phyloP scores from a whole-genome alignment of 2,888 invertebrate species.

The Ypsolopha scabrella region DNA sequence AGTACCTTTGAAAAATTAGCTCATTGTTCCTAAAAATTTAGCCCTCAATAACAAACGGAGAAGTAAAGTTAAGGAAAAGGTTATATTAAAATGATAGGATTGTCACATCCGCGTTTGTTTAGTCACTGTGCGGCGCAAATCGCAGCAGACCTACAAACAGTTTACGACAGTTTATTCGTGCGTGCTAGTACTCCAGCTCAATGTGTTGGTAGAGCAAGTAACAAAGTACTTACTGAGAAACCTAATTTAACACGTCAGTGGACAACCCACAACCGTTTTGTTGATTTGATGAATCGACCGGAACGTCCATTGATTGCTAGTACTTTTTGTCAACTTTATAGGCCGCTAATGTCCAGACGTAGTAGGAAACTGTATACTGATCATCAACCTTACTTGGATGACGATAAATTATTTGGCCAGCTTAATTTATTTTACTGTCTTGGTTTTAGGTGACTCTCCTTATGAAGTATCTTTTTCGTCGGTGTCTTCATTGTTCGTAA shows the following conservation, averaged over 20 bases:
- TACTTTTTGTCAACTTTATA: not conserved
- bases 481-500: too few species aligned
- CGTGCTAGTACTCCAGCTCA: too few species aligned
- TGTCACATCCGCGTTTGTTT: constrained; percentile 1
- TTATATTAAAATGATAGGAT: not conserved
- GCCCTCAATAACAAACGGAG: too few species aligned
- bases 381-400: too few species aligned
- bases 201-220: not conserved
- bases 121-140: constrained; percentile 1
- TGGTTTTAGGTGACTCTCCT: too few species aligned
- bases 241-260: constrained; percentile 47
- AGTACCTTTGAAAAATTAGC: too few species aligned
- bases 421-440: too few species aligned
- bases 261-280: constrained; percentile 5
- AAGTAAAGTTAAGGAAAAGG: too few species aligned
- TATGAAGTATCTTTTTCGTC: too few species aligned
- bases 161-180: too few species aligned
- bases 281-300: constrained; percentile 15
- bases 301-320: constrained; percentile 25
- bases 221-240: constrained; percentile 4
- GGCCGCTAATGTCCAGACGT: not conserved
- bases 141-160: not conserved
- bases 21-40: too few species aligned
- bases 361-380: not conserved
- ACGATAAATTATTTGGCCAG: too few species aligned